Base-by-base conservation (phyloP, 2,888 invertebrate species). In the Steinernema scapterisci region DNA sequence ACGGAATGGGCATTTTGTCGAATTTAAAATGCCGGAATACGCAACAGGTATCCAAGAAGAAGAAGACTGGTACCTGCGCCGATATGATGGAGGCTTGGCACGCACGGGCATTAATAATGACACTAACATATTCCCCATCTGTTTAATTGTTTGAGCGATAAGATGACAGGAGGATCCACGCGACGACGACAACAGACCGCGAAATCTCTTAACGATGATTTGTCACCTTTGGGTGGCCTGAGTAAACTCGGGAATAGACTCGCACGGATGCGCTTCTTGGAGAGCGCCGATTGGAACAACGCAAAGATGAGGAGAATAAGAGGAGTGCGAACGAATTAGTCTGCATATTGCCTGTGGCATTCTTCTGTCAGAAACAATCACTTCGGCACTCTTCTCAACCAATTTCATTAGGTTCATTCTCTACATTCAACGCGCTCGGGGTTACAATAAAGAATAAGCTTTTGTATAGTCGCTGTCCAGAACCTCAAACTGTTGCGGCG, bases 251-350 rank as follows among this genome's bases (percentile, higher is more conserved):
- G 63, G 31, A 31, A 63, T 16, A 63, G 63, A 27, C 31, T 16
- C 63, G 63, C 31, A 63, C 27, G 63, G 31, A 54, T 63, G 63
- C 63, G 63, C 63, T 63, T 63, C 63, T 63, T 31, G 38, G 63
- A 63, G 63, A 63, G 63, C 63, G 31, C 31, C 63, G 63, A 63
- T 63, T 63, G 63, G 63, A 63, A 63, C 63, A 63, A 63, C 63
- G 63, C 63, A 63, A 63, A 63, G 63, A 63, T 63, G 63, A 63
- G 63, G 63, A 63, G 63, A 63, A 63, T 63, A 63, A 63, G 63
- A 63, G 63, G 63, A 63, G 63, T 63, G 63, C 63, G 63, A 63
- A 31, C 63, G 63, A 63, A 63, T 63, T 63, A 63, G 63, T 63
- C 63, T 63, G 63, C 63, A 63, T 63, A 63, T 63, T 63, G 63